A percentile compares a stretch with the other conserved stretches of the same genome.
Evolutionary conservation across 2,797 vertebrate genomes (phyloP).

Genomic region (Pseudocheirus occidentalis): DNA sequence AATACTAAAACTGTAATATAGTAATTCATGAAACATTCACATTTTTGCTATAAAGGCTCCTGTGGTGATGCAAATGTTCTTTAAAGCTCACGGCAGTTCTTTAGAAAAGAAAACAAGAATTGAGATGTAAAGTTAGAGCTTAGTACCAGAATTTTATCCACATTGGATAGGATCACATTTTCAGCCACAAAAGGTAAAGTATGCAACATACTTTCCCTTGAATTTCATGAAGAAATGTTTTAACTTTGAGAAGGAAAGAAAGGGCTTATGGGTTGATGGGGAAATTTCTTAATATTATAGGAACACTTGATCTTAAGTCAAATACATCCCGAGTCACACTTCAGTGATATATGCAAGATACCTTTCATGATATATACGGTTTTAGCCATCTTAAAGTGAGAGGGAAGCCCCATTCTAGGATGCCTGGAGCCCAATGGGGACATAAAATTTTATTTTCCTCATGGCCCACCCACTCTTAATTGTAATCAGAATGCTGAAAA

Average conservation of each 20-base stretch:
- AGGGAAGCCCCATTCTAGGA: constrained; percentile 6
- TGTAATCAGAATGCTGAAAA: background rate
- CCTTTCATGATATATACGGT: constrained; percentile 36
- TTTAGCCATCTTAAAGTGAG: background rate
- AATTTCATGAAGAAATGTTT: background rate
- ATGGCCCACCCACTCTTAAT: constrained; percentile 11
- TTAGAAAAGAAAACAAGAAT: constrained; percentile 51
- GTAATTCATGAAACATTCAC: constrained; percentile 52
- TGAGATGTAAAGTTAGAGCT: constrained; percentile 40
- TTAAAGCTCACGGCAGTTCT: constrained; percentile 48
- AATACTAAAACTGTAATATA: constrained; percentile 46
- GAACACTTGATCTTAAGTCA: background rate
- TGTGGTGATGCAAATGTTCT: constrained; percentile 29
- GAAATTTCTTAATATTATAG: background rate
- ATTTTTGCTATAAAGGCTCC: constrained; percentile 46
- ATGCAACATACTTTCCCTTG: background rate
- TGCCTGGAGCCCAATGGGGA: constrained; percentile 47
- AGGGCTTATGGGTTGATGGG: background rate
- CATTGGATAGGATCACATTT: background rate
- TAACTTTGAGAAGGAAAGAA: background rate
- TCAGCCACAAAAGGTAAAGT: constrained; percentile 53
- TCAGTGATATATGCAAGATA: background rate
- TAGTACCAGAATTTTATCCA: background rate
- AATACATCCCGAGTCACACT: background rate
- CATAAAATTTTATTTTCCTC: background rate